These are phyloP conservation scores for Anguilla marmorata DNA, from an alignment of 2,797 vertebrate genomes.

Conservation along the genomic window DNA sequence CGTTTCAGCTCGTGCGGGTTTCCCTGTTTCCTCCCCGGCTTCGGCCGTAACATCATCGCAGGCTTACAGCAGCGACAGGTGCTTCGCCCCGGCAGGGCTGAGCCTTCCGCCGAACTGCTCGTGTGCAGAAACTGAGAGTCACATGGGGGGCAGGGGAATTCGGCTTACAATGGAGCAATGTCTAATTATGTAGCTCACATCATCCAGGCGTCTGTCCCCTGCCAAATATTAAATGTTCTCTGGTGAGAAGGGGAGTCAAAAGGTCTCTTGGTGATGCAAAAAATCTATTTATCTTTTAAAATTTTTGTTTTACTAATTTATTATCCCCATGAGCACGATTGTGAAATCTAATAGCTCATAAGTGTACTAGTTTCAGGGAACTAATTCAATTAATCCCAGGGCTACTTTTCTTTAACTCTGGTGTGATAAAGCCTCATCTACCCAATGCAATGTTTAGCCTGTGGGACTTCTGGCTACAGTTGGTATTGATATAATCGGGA, in stretches of 20 bases:
- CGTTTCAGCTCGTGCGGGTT: constrained; percentile 43
- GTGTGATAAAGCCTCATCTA: background rate
- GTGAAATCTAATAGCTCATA: no score
- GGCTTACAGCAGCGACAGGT: constrained; percentile 49
- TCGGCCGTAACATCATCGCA: constrained; percentile 45
- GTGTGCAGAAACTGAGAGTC: background rate
- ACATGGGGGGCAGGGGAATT: background rate
- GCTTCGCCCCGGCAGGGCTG: constrained; percentile 19
- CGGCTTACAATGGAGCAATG: background rate
- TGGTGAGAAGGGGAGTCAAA: background rate
- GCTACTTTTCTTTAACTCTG: background rate
- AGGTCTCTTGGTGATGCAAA: background rate
- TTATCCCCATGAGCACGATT: background rate
- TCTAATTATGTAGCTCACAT: background rate
- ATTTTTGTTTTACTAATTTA: background rate
- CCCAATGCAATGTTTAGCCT: background rate
- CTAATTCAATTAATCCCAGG: background rate
- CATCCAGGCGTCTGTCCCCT: constrained; percentile 13
- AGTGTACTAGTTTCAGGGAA: background rate
- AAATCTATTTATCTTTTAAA: background rate
- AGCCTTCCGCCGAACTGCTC: background rate
- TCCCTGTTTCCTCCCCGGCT: constrained; percentile 45
- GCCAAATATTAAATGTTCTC: background rate
- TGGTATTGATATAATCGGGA: background rate
- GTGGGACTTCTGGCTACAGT: background rate